phyloP scores from a whole-genome alignment of 2,888 invertebrate genomes.

The Kryphioiulus occultus region DNA sequence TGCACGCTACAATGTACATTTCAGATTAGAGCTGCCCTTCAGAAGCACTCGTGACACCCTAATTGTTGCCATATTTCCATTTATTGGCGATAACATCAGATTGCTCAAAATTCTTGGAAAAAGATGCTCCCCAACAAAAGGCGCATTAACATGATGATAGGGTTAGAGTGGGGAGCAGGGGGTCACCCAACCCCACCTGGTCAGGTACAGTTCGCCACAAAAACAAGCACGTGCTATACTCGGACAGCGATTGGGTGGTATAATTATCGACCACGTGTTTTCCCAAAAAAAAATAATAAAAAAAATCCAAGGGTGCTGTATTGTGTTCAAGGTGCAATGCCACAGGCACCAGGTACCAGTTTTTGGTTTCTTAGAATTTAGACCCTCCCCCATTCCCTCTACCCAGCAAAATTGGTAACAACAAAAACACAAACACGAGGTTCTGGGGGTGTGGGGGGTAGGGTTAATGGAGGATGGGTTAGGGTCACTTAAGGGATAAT shows the following conservation, averaged over 20 bases:
- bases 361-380: not conserved
- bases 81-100: not conserved
- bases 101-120: not conserved
- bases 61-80: not conserved
- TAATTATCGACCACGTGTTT: slow-evolving; percentile 26
- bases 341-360: not conserved
- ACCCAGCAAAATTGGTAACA: not conserved
- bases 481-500: not conserved
- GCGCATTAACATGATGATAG: slow-evolving; percentile 25
- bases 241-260: not conserved
- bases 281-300: not conserved
- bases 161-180: not conserved
- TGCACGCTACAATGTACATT: slow-evolving; percentile 6
- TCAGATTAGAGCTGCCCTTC: slow-evolving; percentile 8
- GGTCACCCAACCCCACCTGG: not conserved
- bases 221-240: slow-evolving; percentile 17
- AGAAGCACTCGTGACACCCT: not conserved
- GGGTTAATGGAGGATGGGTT: not conserved
- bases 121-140: slow-evolving; percentile 25
- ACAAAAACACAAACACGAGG: not conserved
- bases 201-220: not conserved
- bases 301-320: not conserved
- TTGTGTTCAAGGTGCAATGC: slow-evolving; percentile 31
- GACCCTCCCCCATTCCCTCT: not conserved
- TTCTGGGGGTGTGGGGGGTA: not conserved